Percentiles rank a stretch among this genome's conserved stretches.
These are phyloP conservation scores for Epinotia ramella DNA, from an alignment of 2,888 invertebrate genomes.

Conservation along the genomic window DNA sequence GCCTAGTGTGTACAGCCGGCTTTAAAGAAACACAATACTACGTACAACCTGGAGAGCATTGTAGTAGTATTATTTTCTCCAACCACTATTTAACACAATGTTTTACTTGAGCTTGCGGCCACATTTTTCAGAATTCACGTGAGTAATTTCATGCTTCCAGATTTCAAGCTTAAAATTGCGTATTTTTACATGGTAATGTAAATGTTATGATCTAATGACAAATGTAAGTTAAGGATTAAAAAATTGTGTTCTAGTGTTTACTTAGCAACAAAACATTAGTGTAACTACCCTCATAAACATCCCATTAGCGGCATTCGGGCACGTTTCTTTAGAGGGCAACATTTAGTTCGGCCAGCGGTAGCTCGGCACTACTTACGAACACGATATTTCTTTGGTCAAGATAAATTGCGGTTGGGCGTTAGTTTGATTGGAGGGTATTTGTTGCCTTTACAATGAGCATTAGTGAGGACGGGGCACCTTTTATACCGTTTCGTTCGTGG, in stretches of 20 bases:
- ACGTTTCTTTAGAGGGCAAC: conserved; percentile 58
- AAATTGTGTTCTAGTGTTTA: background rate
- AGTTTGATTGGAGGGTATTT: conserved; percentile 83
- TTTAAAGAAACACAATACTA: no score
- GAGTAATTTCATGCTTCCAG: no score
- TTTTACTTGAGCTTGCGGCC: no score
- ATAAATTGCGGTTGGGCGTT: conserved; percentile 82
- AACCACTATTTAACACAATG: no score
- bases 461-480: conserved; percentile 66
- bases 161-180: no score
- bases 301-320: conserved; percentile 51
- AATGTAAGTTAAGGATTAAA: background rate
- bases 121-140: no score
- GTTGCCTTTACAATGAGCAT: conserved; percentile 83
- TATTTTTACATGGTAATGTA: background rate
- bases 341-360: conserved; percentile 51
- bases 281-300: conserved; percentile 28
- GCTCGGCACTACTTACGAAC: conserved; percentile 62
- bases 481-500: background rate
- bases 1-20: no score
- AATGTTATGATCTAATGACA: background rate
- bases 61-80: no score
- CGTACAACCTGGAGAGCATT: no score
- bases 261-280: background rate
- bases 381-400: conserved; percentile 77